Evolutionary conservation across 2,113 vertebrate genomes (phyloP).

Genomic region (Lonchura striata): DNA sequence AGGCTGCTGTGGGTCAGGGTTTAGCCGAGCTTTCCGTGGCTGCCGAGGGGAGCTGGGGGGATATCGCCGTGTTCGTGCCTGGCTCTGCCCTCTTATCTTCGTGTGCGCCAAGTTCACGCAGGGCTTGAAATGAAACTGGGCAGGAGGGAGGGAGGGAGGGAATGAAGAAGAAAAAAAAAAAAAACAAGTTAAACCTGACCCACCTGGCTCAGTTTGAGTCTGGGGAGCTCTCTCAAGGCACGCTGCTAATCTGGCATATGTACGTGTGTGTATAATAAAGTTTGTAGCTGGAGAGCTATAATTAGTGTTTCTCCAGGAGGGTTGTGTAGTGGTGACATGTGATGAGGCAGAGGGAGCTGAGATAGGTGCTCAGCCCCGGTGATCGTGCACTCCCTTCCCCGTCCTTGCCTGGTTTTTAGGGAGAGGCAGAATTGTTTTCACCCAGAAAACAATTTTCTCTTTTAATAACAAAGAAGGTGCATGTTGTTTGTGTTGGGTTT

Average conservation of each 20-base stretch:
- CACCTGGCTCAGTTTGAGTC: background rate
- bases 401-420: background rate
- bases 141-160: background rate
- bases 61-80: background rate
- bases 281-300: constrained; percentile 1
- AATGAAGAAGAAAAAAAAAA: background rate
- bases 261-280: background rate
- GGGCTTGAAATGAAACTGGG: background rate
- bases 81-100: background rate
- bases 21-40: background rate
- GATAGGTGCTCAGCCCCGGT: background rate
- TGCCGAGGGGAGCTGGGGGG: background rate
- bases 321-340: background rate
- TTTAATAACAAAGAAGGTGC: background rate
- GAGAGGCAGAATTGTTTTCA: background rate
- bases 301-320: background rate
- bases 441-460: background rate
- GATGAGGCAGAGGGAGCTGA: background rate
- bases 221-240: background rate
- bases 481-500: background rate
- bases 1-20: background rate
- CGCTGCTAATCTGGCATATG: background rate
- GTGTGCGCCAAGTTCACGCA: background rate
- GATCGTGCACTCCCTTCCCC: background rate
- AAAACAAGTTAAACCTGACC: constrained; percentile 31